A percentile compares a stretch with the other conserved stretches of the same genome.
Evolutionary conservation across 1,140 invertebrate genomes (phyloP).

Genomic region (Battus philenor): DNA sequence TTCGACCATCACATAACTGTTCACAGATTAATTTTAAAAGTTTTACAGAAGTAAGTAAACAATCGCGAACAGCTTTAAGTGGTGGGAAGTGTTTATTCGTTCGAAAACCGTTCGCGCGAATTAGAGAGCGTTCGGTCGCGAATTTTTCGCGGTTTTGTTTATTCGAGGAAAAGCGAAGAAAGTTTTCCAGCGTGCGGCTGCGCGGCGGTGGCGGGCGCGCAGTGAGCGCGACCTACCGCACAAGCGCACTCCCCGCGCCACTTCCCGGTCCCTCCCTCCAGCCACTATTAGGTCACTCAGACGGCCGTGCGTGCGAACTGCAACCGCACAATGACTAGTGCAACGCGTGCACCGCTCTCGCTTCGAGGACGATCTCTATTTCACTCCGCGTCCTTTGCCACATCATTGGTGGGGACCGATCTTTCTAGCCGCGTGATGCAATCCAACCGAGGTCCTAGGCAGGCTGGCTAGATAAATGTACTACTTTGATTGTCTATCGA

Average conservation of each 20-base stretch:
- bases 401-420: conserved; percentile 72
- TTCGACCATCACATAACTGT: conserved; percentile 38
- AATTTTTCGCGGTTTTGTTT: conserved; percentile 47
- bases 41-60: background rate
- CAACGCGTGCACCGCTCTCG: conserved; percentile 73
- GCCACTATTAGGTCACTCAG: conserved; percentile 72
- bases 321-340: conserved; percentile 71
- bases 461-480: conserved; percentile 42
- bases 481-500: conserved; percentile 34
- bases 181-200: conserved; percentile 52
- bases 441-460: conserved; percentile 58
- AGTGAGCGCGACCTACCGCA: conserved; percentile 73
- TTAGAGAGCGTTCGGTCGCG: background rate
- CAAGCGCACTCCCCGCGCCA: conserved; percentile 56
- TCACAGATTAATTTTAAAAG: conserved; percentile 13
- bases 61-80: background rate
- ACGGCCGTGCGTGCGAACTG: conserved; percentile 66
- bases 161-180: conserved; percentile 72
- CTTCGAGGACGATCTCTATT: conserved; percentile 75
- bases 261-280: conserved; percentile 70
- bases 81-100: conserved; percentile 9
- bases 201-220: conserved; percentile 55
- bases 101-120: conserved; percentile 7
- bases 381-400: conserved; percentile 71
- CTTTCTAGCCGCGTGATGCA: conserved; percentile 72